Evolutionary conservation across 2,888 invertebrate genomes (phyloP).

Genomic region (Sphaeridia pumilis): DNA sequence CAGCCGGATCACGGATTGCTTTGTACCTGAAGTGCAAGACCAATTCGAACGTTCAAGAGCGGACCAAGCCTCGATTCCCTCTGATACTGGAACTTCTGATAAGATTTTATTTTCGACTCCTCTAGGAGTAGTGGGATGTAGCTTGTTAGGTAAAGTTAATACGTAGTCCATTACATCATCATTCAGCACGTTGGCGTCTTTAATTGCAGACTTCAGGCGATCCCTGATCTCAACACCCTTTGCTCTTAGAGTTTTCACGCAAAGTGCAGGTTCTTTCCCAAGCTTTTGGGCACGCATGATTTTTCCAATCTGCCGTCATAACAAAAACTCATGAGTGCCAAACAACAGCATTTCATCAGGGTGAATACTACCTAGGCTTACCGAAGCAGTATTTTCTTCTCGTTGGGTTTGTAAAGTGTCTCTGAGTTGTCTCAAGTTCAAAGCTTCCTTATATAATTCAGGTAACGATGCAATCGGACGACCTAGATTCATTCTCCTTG

Average conservation of each 20-base stretch:
- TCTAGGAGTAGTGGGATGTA: constrained; percentile 53
- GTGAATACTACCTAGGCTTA: background rate
- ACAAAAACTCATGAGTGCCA: background rate
- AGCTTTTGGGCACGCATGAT: constrained; percentile 5
- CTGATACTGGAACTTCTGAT: constrained; percentile 35
- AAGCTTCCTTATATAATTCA: constrained; percentile 35
- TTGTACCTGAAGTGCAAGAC: constrained; percentile 9
- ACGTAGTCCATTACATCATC: constrained; percentile 53
- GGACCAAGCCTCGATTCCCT: constrained; percentile 19
- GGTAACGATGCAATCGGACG: constrained; percentile 34
- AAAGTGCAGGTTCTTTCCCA: constrained; percentile 33
- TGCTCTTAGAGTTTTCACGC: constrained; percentile 47
- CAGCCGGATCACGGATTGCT: background rate
- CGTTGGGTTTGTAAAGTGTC: constrained; percentile 38
- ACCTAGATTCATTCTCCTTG: constrained; percentile 62
- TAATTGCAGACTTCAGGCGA: constrained; percentile 53
- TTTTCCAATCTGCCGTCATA: constrained; percentile 2
- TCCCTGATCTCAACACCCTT: constrained; percentile 49
- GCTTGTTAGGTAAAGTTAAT: constrained; percentile 56
- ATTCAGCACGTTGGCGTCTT: constrained; percentile 58
- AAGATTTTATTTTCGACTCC: constrained; percentile 37
- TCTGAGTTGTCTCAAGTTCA: constrained; percentile 44
- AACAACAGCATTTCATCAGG: background rate
- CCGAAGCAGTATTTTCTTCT: constrained; percentile 23
- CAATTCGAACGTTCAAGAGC: constrained; percentile 21